Evolutionary conservation across 2,113 vertebrate species (phyloP), one percentile per base, ranked within the genome.

Genomic region (Callaeas wilsoni): DNA sequence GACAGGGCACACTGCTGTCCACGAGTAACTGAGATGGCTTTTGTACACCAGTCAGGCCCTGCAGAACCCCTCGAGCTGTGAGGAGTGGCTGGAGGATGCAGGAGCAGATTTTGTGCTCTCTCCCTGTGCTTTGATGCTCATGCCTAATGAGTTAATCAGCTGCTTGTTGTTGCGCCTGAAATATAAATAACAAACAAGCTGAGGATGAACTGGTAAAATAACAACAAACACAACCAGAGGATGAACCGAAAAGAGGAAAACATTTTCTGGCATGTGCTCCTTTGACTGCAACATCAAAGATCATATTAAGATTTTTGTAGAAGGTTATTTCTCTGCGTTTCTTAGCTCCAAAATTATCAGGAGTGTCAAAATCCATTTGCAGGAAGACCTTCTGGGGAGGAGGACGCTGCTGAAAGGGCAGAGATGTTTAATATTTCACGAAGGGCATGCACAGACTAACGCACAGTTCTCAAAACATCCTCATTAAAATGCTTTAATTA

Each of bases 401-500:
- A 95, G 47, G 77, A 74, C 0, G 2, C 73, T 8, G 20, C 84
- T 77, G 80, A 56, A 75, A 89, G 80, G 87, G 77, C 86, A 95
- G 77, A 77, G 52, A 62, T 87, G 52, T 95, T 94, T 93, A 97
- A 96, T 97, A 94, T 95, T 95, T 96, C 91, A 96, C 37, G 0
- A 94, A 94, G 89, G 80, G 86, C 91, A 90, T 56, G 76, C 94
- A 92, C 74, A 94, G 89, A 94, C 73, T 89, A 78, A 93, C 3
- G 0, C 2, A 4, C 47, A 81, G 35, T 77, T 94, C 91, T 94
- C 71, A 80, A 90, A 96, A 90, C 93, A 89, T 67, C 76, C 91
- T 94, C 73, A 94, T 96, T 97, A 96, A 93, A 94, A 84, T 63
- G 52, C 56, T 94, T 93, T 93, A 94, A 96, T 94, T 93, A 96